Evolutionary conservation across 2,888 invertebrate species (phyloP).

Genomic region (Scrobipalpa atriplicella): DNA sequence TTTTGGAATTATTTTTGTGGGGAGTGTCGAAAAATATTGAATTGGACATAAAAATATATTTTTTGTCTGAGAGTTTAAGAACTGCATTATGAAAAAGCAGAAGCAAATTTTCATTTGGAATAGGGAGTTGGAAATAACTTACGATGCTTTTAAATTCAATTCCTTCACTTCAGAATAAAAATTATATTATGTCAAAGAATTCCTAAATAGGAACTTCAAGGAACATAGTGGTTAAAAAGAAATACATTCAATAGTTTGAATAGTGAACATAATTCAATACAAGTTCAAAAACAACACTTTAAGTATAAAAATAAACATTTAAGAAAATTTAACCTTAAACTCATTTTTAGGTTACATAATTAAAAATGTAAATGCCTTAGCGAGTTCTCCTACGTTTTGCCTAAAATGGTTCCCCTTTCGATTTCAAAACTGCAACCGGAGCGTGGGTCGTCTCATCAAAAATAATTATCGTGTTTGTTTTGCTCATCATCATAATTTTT

Average conservation of each 20-base stretch:
- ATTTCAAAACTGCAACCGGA: constrained; percentile 22
- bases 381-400: constrained; percentile 23
- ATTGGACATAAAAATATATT: background rate
- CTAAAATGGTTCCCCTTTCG: constrained; percentile 23
- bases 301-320: background rate
- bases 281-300: background rate
- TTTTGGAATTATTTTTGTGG: constrained; percentile 16
- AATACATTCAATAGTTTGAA: too few species aligned
- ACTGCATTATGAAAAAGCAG: too few species aligned
- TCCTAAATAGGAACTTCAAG: too few species aligned
- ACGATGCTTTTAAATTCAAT: background rate
- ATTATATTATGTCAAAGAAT: too few species aligned
- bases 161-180: background rate
- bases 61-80: too few species aligned
- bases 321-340: background rate
- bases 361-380: background rate
- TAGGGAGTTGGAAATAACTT: too few species aligned
- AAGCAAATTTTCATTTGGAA: too few species aligned
- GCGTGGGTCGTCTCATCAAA: constrained; percentile 23
- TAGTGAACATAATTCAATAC: background rate
- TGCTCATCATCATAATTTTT: constrained; percentile 1
- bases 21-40: background rate
- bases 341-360: background rate
- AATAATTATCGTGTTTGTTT: constrained; percentile 20
- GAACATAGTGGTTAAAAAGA: too few species aligned